Percentiles rank a stretch among this genome's conserved stretches.
Evolutionary conservation across 2,888 invertebrate species (phyloP).

Genomic region (Odiellus spinosus): DNA sequence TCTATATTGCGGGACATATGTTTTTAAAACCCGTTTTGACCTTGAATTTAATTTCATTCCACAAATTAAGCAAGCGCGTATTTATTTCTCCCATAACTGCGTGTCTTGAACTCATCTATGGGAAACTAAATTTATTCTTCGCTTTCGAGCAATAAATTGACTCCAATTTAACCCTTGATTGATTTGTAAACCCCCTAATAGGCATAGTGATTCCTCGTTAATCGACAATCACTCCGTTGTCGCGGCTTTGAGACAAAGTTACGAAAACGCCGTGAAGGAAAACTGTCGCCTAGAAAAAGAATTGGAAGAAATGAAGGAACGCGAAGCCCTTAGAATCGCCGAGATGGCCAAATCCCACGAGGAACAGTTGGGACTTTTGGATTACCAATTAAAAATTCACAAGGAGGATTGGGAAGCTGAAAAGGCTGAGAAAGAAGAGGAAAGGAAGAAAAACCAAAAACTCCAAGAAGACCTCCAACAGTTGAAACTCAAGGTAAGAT

Average conservation of each 20-base stretch:
- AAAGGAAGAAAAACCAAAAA: neutral
- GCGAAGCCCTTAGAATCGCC: neutral
- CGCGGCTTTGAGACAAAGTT: neutral
- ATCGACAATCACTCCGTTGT: neutral
- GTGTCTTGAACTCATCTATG: no score
- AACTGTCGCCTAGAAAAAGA: conserved; percentile 12
- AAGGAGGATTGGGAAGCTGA: conserved; percentile 2
- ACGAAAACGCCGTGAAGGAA: conserved; percentile 22
- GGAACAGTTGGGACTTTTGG: neutral
- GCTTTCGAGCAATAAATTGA: no score
- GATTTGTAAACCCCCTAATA: no score
- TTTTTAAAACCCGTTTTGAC: no score
- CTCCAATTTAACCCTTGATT: no score
- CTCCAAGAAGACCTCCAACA: neutral
- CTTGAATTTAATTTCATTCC: no score
- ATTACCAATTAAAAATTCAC: neutral
- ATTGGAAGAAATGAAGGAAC: conserved; percentile 2
- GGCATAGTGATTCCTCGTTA: conserved; percentile 3
- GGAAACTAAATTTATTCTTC: no score
- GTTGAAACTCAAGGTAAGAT: no score
- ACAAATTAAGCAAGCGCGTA: no score
- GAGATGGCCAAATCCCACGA: neutral
- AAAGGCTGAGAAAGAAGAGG: conserved; percentile 1
- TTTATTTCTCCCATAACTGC: no score
- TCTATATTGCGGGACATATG: no score